Conservation (phyloP, 2,888 invertebrate species). For the Polyommatus iphigenia region DNA sequence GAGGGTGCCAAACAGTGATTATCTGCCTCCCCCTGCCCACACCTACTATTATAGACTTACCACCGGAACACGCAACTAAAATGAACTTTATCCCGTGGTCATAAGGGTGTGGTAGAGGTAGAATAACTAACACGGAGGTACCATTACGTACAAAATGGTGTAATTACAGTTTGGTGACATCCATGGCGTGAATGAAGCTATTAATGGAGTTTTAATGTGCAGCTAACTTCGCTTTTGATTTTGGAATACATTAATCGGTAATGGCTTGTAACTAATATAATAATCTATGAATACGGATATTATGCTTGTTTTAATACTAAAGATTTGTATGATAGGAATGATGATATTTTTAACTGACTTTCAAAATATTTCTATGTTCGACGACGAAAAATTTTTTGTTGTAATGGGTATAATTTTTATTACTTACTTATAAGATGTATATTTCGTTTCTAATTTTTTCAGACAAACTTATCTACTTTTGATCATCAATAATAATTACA, state of each 20-base stretch:
- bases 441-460: background rate
- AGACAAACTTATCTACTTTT: background rate
- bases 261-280: slow-evolving; percentile 32
- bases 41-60: slow-evolving; percentile 36
- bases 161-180: slow-evolving; percentile 60
- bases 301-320: too few species aligned
- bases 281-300: background rate
- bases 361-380: too few species aligned
- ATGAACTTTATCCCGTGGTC: background rate
- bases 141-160: slow-evolving; percentile 70
- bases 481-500: background rate
- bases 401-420: too few species aligned
- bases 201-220: slow-evolving; percentile 21
- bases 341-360: too few species aligned
- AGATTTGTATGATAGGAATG: too few species aligned
- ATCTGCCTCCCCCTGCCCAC: slow-evolving; percentile 42
- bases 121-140: slow-evolving; percentile 28
- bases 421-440: too few species aligned
- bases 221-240: slow-evolving; percentile 13
- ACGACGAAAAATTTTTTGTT: too few species aligned
- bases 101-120: background rate
- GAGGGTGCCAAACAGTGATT: slow-evolving; percentile 44
- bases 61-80: background rate
- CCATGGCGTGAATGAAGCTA: slow-evolving; percentile 23
- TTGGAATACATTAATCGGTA: slow-evolving; percentile 17